Evolutionary conservation across 1,140 invertebrate species (phyloP).

Genomic region (Berghia stephanieae): DNA sequence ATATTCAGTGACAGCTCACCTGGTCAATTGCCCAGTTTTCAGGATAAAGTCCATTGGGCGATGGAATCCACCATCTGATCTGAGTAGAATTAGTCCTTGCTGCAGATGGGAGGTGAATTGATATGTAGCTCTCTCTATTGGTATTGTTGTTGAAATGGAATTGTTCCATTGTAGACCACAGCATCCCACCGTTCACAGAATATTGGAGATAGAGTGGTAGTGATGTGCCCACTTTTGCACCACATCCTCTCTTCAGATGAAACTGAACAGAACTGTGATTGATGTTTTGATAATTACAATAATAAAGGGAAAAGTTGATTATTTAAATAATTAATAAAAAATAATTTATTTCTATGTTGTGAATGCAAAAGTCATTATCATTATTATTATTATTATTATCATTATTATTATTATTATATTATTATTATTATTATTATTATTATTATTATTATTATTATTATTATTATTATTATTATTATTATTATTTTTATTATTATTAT

Average conservation of each 20-base stretch:
- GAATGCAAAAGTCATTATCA: background rate
- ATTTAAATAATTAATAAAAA: background rate
- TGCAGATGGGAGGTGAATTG: constrained; percentile 59
- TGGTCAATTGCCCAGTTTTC: constrained; percentile 68
- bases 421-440: too few species aligned
- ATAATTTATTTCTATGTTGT: background rate
- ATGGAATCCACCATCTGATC: constrained; percentile 68
- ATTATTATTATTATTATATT: too few species aligned
- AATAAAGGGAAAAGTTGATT: background rate
- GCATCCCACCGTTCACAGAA: constrained; percentile 65
- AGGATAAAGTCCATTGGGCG: constrained; percentile 58
- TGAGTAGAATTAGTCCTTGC: constrained; percentile 61
- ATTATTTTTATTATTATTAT: too few species aligned
- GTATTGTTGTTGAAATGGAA: constrained; percentile 60
- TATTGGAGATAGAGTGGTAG: constrained; percentile 64
- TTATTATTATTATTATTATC: too few species aligned
- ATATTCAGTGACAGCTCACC: too few species aligned
- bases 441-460: too few species aligned
- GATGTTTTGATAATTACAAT: background rate
- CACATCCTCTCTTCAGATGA: constrained; percentile 60
- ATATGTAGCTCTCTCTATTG: constrained; percentile 55
- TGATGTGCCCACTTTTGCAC: constrained; percentile 39
- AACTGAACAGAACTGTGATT: constrained; percentile 63
- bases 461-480: too few species aligned
- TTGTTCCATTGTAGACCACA: constrained; percentile 65